Percentiles rank a stretch among this genome's conserved stretches.
Conservation (phyloP, 2,888 invertebrate species). For the Amphipoea oculea region DNA sequence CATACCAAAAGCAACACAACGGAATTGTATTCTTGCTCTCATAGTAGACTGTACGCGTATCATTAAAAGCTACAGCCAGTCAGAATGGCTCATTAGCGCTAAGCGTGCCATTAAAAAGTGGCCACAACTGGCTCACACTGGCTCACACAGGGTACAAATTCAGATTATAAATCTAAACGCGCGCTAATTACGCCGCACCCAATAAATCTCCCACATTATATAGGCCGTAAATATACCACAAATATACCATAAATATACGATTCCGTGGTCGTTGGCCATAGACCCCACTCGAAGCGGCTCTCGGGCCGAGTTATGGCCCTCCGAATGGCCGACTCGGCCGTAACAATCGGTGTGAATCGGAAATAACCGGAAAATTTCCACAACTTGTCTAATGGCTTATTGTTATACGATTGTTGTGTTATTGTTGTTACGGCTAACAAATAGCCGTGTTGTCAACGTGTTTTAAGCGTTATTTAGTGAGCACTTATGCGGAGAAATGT, state of each 20-base stretch:
- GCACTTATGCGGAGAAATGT: slow-evolving; percentile 67
- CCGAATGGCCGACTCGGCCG: slow-evolving; percentile 80
- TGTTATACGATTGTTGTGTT: slow-evolving; percentile 84
- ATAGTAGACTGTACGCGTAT: slow-evolving; percentile 46
- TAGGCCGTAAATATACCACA: slow-evolving; percentile 85
- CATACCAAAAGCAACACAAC: slow-evolving; percentile 24
- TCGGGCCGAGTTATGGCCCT: slow-evolving; percentile 82
- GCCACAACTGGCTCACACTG: slow-evolving; percentile 65
- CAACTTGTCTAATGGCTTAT: slow-evolving; percentile 89
- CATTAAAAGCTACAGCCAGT: slow-evolving; percentile 68
- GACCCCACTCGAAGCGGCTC: slow-evolving; percentile 87
- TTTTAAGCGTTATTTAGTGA: slow-evolving; percentile 80
- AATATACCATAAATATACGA: slow-evolving; percentile 84
- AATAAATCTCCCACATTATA: slow-evolving; percentile 87
- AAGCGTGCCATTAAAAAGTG: slow-evolving; percentile 72
- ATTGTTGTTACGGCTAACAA: slow-evolving; percentile 78
- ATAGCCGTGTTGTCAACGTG: slow-evolving; percentile 80
- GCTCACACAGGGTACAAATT: slow-evolving; percentile 65
- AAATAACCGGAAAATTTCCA: slow-evolving; percentile 90
- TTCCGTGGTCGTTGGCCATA: slow-evolving; percentile 84
- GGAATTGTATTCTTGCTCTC: slow-evolving; percentile 33
- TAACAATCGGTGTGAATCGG: slow-evolving; percentile 89
- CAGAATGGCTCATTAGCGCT: slow-evolving; percentile 78
- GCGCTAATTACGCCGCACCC: slow-evolving; percentile 86
- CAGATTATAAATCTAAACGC: slow-evolving; percentile 81